Percentiles rank a stretch among this genome's conserved stretches.
phyloP scores from a whole-genome alignment of 2,113 vertebrate genomes.

The Otolemur garnettii region DNA sequence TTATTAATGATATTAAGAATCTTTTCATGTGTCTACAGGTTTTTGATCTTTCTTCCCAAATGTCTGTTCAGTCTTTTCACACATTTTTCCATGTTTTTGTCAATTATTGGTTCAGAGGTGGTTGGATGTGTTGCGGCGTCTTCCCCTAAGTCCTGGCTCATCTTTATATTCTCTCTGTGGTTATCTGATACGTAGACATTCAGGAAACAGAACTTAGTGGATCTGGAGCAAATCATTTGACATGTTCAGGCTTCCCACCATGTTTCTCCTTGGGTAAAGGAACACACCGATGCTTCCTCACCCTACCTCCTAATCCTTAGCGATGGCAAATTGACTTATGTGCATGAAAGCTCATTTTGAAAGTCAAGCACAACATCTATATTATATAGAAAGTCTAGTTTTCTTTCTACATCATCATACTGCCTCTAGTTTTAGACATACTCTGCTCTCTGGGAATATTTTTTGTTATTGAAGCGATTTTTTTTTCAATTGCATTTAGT shows the following conservation, averaged over 20 bases:
- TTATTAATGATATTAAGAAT: neutral
- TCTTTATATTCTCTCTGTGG: neutral
- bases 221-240: conserved; percentile 17
- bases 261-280: neutral
- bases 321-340: neutral
- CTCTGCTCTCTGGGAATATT: neutral
- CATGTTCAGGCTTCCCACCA: neutral
- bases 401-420: neutral
- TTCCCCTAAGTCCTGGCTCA: neutral
- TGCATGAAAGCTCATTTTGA: neutral
- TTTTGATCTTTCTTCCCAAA: neutral
- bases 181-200: conserved; percentile 16
- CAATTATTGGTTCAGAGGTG: neutral
- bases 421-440: conserved; percentile 16
- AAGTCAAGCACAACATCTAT: neutral
- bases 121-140: neutral
- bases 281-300: neutral
- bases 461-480: neutral
- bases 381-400: neutral
- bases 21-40: too few relatives aligned
- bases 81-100: neutral
- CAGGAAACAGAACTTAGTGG: conserved; percentile 40
- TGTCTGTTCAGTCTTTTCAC: neutral
- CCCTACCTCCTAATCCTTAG: neutral
- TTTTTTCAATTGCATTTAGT: neutral